Base-by-base conservation (phyloP, 2,888 invertebrate genomes). In the Cheiracanthium punctorium region DNA sequence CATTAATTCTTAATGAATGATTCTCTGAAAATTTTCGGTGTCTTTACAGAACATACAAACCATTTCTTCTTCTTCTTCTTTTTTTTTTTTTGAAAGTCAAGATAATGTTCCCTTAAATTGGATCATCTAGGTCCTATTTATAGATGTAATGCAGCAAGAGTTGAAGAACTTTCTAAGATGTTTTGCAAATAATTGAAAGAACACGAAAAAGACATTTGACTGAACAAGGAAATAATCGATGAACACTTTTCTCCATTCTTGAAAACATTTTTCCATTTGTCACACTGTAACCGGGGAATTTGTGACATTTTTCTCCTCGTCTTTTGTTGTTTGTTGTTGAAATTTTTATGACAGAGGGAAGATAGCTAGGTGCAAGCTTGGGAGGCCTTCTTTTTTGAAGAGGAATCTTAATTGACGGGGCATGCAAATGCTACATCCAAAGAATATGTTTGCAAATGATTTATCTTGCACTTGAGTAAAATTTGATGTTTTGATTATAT, bases 171-270 rank as follows among this genome's bases (percentile, higher is more conserved):
- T 7, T 24, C 12, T n/a, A 5, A 58, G 24, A 24, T 58, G 58
- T 58, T 58, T 58, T 58, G 20, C 58, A 58, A 58, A 58, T 58
- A 58, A 58, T 58, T 58, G 58, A 24, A 58, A 58, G 58, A 58
- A 58, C 58, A 58, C 24, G 58, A 58, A 58, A 58, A 58, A 58
- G 58, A 24, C 58, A 58, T 58, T 58, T 58, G 58, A 58, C 24
- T 58, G 58, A 24, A 58, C 58, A 20, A 58, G 58, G 17, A 58
- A 58, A 58, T 58, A 58, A 58, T 58, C 58, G 24, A 58, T 58
- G 58, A 5, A 58, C 24, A 58, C 58, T 58, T 58, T 58, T 58
- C 24, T 17, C 4, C 58, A 58, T 24, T 58, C 58, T 58, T 58
- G 5, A 58, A 58, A 17, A 58, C 24, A 58, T 58, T 58, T 58